phyloP scores from a whole-genome alignment of 2,888 invertebrate genomes.

The Caenorhabditis sp. region DNA sequence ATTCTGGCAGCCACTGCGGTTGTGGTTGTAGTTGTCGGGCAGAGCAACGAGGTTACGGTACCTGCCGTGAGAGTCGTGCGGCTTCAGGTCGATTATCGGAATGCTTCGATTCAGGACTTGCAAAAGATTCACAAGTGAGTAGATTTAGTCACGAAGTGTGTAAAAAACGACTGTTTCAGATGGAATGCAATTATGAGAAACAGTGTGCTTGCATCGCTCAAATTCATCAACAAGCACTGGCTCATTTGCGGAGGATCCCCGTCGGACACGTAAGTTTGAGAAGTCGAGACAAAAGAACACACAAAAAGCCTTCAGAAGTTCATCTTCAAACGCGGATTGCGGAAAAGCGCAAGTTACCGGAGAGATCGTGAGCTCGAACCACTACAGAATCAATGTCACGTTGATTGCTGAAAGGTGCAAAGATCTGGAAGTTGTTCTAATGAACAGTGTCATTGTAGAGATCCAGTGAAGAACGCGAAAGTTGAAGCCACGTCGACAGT shows the following conservation, averaged over 20 bases:
- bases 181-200: slow-evolving; percentile 66
- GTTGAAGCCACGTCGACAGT: slow-evolving; percentile 78
- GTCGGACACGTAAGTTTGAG: slow-evolving; percentile 58
- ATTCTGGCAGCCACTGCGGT: too few relatives aligned
- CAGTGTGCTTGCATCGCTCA: slow-evolving; percentile 73
- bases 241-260: slow-evolving; percentile 69
- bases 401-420: slow-evolving; percentile 75
- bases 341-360: slow-evolving; percentile 78
- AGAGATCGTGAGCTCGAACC: slow-evolving; percentile 66
- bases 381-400: slow-evolving; percentile 77
- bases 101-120: slow-evolving; percentile 59
- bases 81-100: slow-evolving; percentile 66
- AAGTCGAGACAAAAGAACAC: too few relatives aligned
- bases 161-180: too few relatives aligned
- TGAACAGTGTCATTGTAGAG: slow-evolving; percentile 59
- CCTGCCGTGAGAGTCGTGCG: slow-evolving; percentile 72
- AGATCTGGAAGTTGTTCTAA: neutral
- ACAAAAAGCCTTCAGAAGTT: neutral
- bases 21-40: neutral
- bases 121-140: slow-evolving; percentile 63
- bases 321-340: slow-evolving; percentile 67
- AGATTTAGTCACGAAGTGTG: too few relatives aligned
- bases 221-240: slow-evolving; percentile 78
- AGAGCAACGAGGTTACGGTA: slow-evolving; percentile 50
- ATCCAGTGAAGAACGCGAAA: slow-evolving; percentile 77